Conservation (phyloP, 2,797 vertebrate genomes). For the Hybognathus amarus region DNA sequence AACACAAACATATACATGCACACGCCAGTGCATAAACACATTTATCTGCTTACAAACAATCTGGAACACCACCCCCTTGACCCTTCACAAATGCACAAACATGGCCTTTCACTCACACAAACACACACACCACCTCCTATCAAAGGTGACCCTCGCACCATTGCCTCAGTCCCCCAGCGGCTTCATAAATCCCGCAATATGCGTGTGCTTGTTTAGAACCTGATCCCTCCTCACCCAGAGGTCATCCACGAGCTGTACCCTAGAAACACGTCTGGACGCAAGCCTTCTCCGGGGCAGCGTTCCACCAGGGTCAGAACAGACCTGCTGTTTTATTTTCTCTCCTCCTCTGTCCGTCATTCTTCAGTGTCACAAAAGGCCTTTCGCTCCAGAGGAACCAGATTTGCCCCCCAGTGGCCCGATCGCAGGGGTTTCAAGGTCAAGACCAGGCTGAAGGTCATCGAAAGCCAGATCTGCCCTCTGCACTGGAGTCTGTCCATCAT, state of each 20-base stretch:
- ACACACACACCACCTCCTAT: conserved; percentile 7
- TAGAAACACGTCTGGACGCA: conserved; percentile 46
- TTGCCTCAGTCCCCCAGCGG: conserved; percentile 17
- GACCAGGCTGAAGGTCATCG: conserved; percentile 53
- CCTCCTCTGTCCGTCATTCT: conserved; percentile 26
- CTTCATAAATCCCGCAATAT: conserved; percentile 45
- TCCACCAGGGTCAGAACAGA: conserved; percentile 33
- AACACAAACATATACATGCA: conserved; percentile 4
- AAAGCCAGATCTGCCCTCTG: conserved; percentile 52
- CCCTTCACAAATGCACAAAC: conserved; percentile 31
- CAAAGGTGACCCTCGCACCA: conserved; percentile 26
- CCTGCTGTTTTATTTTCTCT: conserved; percentile 51
- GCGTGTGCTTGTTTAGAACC: conserved; percentile 48
- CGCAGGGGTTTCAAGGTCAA: conserved; percentile 55
- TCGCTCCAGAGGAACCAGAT: conserved; percentile 31
- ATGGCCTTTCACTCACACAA: neutral
- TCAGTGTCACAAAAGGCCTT: conserved; percentile 50
- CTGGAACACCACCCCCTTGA: conserved; percentile 6
- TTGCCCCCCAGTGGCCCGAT: conserved; percentile 1
- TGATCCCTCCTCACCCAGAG: conserved; percentile 29
- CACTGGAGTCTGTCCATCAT: conserved; percentile 68
- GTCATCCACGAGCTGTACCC: conserved; percentile 25
- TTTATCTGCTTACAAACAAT: conserved; percentile 30
- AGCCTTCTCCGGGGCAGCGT: conserved; percentile 5
- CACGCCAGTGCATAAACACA: conserved; percentile 20